A percentile compares a stretch with the other conserved stretches of the same genome.
Conservation (phyloP, 92 coral and sea anemone species). For the Palythoa caribaeorum region DNA sequence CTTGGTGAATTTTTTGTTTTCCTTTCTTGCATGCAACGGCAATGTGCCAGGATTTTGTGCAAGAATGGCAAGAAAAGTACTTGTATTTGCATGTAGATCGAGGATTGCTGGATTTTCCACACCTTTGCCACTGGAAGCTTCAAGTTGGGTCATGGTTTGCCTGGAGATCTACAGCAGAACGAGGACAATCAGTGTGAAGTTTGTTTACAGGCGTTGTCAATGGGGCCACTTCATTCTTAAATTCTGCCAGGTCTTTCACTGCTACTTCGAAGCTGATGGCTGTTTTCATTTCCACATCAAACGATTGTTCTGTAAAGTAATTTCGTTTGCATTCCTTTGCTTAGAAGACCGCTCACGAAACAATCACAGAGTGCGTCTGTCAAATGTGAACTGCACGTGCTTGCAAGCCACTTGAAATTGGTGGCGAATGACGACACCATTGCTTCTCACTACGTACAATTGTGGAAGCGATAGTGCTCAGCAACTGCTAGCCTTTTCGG, state of each 20-base stretch:
- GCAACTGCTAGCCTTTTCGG: no score
- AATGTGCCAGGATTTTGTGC: constrained; percentile 9
- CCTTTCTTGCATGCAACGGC: constrained; percentile 23
- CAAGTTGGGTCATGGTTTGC: constrained; percentile 18
- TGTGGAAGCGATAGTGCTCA: no score
- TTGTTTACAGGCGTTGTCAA: background rate
- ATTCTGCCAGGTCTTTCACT: background rate
- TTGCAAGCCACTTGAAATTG: no score
- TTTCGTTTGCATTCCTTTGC: no score
- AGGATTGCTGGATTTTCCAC: background rate
- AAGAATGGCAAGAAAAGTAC: constrained; percentile 27
- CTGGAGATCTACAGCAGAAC: constrained; percentile 6
- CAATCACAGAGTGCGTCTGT: no score
- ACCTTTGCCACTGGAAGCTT: constrained; percentile 20
- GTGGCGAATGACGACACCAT: no score
- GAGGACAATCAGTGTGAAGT: constrained; percentile 9
- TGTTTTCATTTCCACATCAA: constrained; percentile 24
- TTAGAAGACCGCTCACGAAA: no score
- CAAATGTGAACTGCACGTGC: no score
- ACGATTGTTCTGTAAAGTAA: constrained; percentile 25
- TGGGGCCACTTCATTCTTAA: background rate
- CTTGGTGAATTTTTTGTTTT: background rate
- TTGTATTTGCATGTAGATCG: constrained; percentile 12
- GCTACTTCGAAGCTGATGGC: constrained; percentile 45
- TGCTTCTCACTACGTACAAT: no score